phyloP scores from a whole-genome alignment of 2,888 invertebrate genomes.

The Barypeithes pellucidus region DNA sequence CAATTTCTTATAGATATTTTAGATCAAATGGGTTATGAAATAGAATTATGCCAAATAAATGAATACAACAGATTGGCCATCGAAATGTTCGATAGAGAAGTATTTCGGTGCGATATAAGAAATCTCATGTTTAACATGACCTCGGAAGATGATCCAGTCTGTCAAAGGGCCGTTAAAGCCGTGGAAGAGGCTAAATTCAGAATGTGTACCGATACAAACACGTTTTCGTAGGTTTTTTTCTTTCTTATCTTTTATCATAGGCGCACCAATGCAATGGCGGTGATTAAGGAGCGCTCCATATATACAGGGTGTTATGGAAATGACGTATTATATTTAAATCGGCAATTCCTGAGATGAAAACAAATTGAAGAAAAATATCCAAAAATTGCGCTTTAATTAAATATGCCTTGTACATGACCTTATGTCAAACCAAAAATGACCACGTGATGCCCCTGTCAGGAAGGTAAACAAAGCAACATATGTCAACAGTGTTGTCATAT shows the following conservation, averaged over 20 bases:
- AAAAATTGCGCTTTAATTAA: too few species aligned
- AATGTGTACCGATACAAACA: constrained; percentile 44
- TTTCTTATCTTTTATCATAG: not conserved
- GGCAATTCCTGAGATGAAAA: too few species aligned
- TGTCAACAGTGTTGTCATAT: too few species aligned
- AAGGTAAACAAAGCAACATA: too few species aligned
- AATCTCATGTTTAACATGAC: constrained; percentile 64
- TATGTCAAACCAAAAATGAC: too few species aligned
- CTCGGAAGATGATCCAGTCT: constrained; percentile 62
- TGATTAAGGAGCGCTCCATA: too few species aligned
- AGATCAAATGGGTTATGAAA: constrained; percentile 57
- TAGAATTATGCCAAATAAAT: constrained; percentile 62
- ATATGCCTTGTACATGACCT: too few species aligned
- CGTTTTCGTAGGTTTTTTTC: not conserved
- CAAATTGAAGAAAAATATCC: too few species aligned
- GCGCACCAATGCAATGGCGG: too few species aligned
- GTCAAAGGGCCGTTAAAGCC: constrained; percentile 58
- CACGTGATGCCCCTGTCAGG: too few species aligned
- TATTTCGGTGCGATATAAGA: constrained; percentile 65
- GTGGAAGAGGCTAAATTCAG: constrained; percentile 62
- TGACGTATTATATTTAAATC: too few species aligned
- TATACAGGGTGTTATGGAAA: too few species aligned
- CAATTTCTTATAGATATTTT: constrained; percentile 36
- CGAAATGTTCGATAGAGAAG: constrained; percentile 61
- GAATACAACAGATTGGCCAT: constrained; percentile 63